Evolutionary conservation across 2,113 vertebrate species (phyloP).

Genomic region (Naja naja): DNA sequence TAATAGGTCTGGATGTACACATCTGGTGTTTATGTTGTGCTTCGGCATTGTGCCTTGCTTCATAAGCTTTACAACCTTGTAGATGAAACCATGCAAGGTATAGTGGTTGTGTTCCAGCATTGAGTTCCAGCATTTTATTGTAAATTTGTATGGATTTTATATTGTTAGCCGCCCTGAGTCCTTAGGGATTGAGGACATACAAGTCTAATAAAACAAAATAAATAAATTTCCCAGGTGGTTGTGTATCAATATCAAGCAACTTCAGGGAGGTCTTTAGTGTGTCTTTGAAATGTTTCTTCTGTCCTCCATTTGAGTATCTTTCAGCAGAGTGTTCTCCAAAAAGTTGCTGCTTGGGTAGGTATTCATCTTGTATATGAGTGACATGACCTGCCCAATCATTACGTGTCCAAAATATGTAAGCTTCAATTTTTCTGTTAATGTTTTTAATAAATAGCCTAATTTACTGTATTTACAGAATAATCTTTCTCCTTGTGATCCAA

Average conservation of each 20-base stretch:
- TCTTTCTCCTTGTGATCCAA: not conserved
- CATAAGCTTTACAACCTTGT: not conserved
- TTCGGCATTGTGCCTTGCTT: not conserved
- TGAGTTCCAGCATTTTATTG: too few relatives aligned
- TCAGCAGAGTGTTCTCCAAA: not conserved
- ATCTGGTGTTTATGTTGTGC: not conserved
- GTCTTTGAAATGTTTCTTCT: not conserved
- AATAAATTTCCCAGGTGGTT: not conserved
- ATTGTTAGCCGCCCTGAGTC: too few relatives aligned
- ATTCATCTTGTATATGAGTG: not conserved
- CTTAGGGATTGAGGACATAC: too few relatives aligned
- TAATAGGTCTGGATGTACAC: not conserved
- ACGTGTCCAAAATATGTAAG: not conserved
- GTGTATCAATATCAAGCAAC: not conserved
- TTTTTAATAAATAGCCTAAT: not conserved
- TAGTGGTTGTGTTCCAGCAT: not conserved
- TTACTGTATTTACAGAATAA: not conserved
- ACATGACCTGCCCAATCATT: not conserved
- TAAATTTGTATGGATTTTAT: too few relatives aligned
- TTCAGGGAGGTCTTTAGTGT: not conserved
- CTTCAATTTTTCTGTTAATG: not conserved
- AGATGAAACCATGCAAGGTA: not conserved
- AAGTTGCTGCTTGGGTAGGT: not conserved
- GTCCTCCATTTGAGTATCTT: not conserved
- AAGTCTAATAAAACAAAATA: too few relatives aligned